These are phyloP conservation scores for Melanotaenia nigrans DNA, from an alignment of 2,797 vertebrate genomes.

Conservation along the genomic window DNA sequence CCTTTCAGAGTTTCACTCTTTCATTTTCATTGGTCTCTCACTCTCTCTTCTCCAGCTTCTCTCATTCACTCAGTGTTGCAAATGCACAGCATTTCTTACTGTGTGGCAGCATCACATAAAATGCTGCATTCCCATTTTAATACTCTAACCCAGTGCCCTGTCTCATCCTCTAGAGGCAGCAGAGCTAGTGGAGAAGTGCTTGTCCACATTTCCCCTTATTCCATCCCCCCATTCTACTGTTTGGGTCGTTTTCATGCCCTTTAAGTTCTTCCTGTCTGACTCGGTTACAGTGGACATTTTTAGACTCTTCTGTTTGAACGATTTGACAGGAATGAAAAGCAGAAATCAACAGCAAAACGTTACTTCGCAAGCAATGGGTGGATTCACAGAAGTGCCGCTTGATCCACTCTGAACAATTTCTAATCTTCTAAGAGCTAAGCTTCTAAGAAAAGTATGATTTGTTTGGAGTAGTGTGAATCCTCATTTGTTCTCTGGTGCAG, in stretches of 20 bases:
- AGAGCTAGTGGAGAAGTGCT: not conserved
- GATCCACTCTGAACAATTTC: not conserved
- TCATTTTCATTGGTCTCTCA: conserved; percentile 35
- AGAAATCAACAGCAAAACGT: not conserved
- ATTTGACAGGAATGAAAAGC: not conserved
- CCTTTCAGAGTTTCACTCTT: conserved; percentile 46
- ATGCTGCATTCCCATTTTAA: conserved; percentile 27
- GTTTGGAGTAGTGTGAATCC: too few species aligned
- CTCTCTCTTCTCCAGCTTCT: conserved; percentile 1
- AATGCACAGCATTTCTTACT: not conserved
- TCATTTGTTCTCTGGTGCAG: too few species aligned
- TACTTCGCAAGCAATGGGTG: not conserved
- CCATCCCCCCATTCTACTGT: not conserved
- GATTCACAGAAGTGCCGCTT: not conserved
- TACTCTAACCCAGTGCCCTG: conserved; percentile 18
- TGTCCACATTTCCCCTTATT: conserved; percentile 1
- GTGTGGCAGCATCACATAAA: conserved; percentile 2
- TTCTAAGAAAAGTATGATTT: not conserved
- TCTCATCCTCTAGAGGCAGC: conserved; percentile 12
- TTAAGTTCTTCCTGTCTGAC: not conserved
- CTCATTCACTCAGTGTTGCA: conserved; percentile 5
- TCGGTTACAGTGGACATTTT: conserved; percentile 19
- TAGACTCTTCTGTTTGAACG: not conserved
- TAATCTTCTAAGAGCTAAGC: too few species aligned
- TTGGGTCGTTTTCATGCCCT: not conserved